Base-by-base conservation (phyloP, 2,888 invertebrate species). In the Drosophila setosimentum region DNA sequence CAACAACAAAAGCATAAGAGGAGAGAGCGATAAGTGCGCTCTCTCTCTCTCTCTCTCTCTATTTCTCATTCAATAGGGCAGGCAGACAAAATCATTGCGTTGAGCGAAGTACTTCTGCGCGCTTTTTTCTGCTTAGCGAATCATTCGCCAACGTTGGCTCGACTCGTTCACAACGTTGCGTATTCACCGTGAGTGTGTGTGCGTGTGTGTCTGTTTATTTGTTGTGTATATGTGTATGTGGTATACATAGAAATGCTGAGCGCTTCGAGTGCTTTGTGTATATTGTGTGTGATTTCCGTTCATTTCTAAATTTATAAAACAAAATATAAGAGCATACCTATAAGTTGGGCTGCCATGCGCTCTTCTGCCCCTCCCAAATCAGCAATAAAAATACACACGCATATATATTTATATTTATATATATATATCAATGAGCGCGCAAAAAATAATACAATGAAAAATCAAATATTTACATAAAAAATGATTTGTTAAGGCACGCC, bases 271-370 rank as follows among this genome's bases (percentile, higher is more conserved):
- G 65, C 42, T 53, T 55, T 61, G 60, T 57, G 67, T 53, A 24
- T 67, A 45, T 64, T 72, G 59, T 70, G 63, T 68, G 53, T 57
- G 68, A 80, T 68, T 84, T 87, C 87, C 80, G 83, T 76, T 87
- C 89, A 87, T 87, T 89, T 87, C 82, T 87, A 87, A 89, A 80
- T 82, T 85, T 87, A 85, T 82, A 83, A 66, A 69, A 62, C 64
- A 65, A 78, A 71, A 60, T 59, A 71, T 54, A 78, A 48, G 67
- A 55, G 66, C 65, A 63, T 73, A 72, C 61, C 72, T 68, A 72
- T 71, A 67, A 73, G 64, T 62, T 73, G 61, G 55, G 57, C 60
- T 59, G 37, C 45, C 50, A 63, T 74, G 61, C 48, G 58, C 49
- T 63, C 54, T 59, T 29, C 53, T 37, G 37, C 40, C 59, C 45